Evolutionary conservation across 2,888 invertebrate species (phyloP).

Genomic region (Liopterus haemorrhoidalis): DNA sequence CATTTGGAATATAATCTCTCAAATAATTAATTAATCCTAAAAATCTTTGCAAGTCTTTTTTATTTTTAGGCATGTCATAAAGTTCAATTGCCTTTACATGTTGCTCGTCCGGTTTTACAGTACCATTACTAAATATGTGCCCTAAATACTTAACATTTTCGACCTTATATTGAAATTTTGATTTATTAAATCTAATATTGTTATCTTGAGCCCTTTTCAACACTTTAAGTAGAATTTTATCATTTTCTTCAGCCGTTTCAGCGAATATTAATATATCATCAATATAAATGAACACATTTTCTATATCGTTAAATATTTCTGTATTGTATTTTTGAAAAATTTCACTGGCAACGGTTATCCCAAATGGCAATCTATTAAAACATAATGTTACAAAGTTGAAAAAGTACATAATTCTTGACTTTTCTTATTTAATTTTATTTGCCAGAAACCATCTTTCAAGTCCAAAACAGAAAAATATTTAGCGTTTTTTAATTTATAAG

Average conservation of each 20-base stretch:
- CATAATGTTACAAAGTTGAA: conserved; percentile 20
- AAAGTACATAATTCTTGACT: conserved; percentile 25
- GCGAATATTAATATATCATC: neutral
- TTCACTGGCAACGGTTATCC: conserved; percentile 22
- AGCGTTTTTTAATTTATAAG: conserved; percentile 22
- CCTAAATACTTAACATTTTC: neutral
- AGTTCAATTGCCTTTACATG: neutral
- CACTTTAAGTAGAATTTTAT: neutral
- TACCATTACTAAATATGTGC: no score
- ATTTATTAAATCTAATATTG: conserved; percentile 2
- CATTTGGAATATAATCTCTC: neutral
- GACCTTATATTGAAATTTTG: neutral
- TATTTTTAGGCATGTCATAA: conserved; percentile 1
- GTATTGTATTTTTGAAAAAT: conserved; percentile 26
- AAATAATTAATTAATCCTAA: neutral
- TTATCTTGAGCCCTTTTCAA: neutral
- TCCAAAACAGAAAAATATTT: conserved; percentile 27
- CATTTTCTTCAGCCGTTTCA: conserved; percentile 3
- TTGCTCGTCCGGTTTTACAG: no score
- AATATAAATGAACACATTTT: conserved; percentile 26
- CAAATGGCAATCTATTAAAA: conserved; percentile 23
- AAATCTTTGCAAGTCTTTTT: neutral
- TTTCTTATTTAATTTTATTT: conserved; percentile 21
- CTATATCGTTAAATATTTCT: conserved; percentile 26
- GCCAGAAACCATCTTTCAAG: conserved; percentile 23